Evolutionary conservation across 1,140 invertebrate species (phyloP).

Genomic region (Gryon sp.): DNA sequence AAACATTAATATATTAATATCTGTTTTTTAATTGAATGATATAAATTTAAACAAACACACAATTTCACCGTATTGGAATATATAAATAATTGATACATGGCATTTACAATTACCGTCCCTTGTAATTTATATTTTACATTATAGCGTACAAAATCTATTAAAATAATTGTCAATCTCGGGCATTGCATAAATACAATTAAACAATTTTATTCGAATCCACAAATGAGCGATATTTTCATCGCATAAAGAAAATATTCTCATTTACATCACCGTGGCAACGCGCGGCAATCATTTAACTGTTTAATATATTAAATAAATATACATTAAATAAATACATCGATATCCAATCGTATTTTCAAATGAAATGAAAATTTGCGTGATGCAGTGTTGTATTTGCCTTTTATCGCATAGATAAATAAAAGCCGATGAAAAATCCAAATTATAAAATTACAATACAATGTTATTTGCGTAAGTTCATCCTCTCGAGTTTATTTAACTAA

Average conservation of each 20-base stretch:
- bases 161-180: too few relatives aligned
- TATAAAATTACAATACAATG: background rate
- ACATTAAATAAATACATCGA: conserved; percentile 9
- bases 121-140: too few relatives aligned
- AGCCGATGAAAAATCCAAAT: background rate
- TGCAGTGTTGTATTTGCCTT: conserved; percentile 1
- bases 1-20: too few relatives aligned
- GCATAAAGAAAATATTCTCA: background rate
- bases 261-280: background rate
- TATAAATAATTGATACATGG: too few relatives aligned
- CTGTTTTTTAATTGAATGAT: too few relatives aligned
- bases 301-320: conserved; percentile 23
- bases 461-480: background rate
- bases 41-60: too few relatives aligned
- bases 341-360: background rate
- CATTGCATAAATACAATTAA: too few relatives aligned
- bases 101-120: too few relatives aligned
- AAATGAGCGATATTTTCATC: background rate
- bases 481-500: too few relatives aligned
- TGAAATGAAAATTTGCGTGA: background rate
- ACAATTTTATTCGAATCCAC: too few relatives aligned
- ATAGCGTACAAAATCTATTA: too few relatives aligned
- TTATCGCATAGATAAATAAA: conserved; percentile 1
- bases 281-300: background rate
- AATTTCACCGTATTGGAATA: too few relatives aligned